phyloP scores from a whole-genome alignment of 1,140 invertebrate species.

The Anoplophora glabripennis region DNA sequence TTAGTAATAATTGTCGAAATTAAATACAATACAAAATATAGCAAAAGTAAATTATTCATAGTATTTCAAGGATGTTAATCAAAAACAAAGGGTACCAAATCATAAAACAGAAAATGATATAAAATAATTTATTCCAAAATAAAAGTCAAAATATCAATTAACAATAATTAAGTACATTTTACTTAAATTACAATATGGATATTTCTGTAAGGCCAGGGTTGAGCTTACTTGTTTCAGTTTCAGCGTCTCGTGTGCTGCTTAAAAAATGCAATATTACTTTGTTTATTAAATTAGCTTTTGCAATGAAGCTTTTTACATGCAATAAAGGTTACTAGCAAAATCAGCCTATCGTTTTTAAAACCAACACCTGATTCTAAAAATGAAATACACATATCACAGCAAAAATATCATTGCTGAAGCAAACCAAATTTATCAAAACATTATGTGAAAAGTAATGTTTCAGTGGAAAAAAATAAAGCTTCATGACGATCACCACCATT shows the following conservation, averaged over 20 bases:
- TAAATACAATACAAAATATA: no score
- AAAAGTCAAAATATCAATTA: conserved; percentile 23
- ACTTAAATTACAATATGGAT: conserved; percentile 28
- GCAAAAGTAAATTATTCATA: no score
- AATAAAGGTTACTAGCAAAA: conserved; percentile 8
- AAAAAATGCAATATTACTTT: conserved; percentile 26
- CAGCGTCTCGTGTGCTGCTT: conserved; percentile 36
- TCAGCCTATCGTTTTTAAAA: neutral
- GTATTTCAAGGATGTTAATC: conserved; percentile 14
- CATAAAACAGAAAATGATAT: conserved; percentile 32
- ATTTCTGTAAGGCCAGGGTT: conserved; percentile 31
- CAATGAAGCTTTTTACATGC: conserved; percentile 20
- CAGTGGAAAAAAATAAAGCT: no score
- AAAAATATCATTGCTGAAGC: neutral
- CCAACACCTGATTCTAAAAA: no score
- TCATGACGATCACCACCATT: no score
- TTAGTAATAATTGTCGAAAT: no score
- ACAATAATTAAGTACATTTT: conserved; percentile 28
- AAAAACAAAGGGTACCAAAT: conserved; percentile 20
- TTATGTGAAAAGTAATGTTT: no score
- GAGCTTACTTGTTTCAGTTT: conserved; percentile 39
- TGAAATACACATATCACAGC: neutral
- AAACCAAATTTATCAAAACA: neutral
- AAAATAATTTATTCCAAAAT: conserved; percentile 32
- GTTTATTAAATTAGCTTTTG: conserved; percentile 14